Conservation (phyloP, 2,797 vertebrate genomes). For the Sebastes minor region DNA sequence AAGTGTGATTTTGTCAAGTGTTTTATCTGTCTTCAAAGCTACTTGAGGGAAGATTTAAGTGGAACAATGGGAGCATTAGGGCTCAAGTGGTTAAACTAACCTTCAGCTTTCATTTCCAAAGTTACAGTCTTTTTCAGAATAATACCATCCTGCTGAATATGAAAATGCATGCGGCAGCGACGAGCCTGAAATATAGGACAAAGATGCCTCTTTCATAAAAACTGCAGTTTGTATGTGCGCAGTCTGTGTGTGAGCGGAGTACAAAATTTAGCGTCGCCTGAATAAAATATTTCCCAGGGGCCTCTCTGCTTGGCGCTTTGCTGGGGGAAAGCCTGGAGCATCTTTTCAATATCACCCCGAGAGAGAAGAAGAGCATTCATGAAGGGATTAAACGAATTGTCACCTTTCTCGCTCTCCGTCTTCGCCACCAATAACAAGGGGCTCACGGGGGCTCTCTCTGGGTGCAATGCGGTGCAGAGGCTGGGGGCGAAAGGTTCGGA, state of each 20-base stretch:
- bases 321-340: constrained; percentile 72
- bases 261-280: constrained; percentile 71
- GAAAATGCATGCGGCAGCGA: constrained; percentile 39
- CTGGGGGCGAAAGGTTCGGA: constrained; percentile 15
- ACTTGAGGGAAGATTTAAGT: constrained; percentile 39
- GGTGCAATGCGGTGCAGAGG: not conserved
- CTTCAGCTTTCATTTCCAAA: constrained; percentile 53
- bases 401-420: constrained; percentile 43
- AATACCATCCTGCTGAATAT: constrained; percentile 30
- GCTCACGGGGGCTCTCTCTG: constrained; percentile 19
- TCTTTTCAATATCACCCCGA: constrained; percentile 69
- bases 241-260: constrained; percentile 45
- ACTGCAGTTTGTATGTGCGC: constrained; percentile 36
- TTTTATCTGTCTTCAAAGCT: constrained; percentile 34
- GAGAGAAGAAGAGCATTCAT: constrained; percentile 66
- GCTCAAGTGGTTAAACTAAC: constrained; percentile 52
- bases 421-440: constrained; percentile 29
- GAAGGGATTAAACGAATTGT: constrained; percentile 75
- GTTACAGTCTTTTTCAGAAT: constrained; percentile 31
- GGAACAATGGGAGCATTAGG: constrained; percentile 38
- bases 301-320: constrained; percentile 63
- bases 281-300: constrained; percentile 82
- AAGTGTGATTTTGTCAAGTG: constrained; percentile 22
- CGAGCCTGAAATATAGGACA: constrained; percentile 69
- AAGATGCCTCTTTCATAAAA: constrained; percentile 62